phyloP scores from a whole-genome alignment of 1,140 invertebrate genomes.

The Solen grandis region DNA sequence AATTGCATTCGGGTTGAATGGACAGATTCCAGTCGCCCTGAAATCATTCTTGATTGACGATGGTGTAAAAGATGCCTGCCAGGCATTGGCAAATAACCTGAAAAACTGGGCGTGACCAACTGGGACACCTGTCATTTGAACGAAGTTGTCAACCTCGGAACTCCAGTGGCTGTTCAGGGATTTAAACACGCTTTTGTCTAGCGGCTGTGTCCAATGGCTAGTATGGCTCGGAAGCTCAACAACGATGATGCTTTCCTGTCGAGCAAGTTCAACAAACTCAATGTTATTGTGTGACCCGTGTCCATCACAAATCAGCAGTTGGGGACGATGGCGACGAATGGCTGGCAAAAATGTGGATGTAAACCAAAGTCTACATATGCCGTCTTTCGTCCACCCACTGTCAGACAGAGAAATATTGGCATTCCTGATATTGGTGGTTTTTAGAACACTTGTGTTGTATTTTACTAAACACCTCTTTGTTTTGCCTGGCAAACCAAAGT shows the following conservation, averaged over 20 bases:
- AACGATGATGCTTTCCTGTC: neutral
- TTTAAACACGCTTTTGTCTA: constrained; percentile 11
- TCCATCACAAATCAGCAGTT: neutral
- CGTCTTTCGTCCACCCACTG: neutral
- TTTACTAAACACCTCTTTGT: constrained; percentile 15
- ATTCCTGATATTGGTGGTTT: neutral
- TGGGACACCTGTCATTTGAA: neutral
- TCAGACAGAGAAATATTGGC: constrained; percentile 8
- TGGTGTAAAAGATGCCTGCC: constrained; percentile 6
- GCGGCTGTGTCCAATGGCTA: constrained; percentile 20
- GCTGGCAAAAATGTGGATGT: neutral
- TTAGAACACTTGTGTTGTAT: neutral
- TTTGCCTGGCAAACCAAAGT: neutral
- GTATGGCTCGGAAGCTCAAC: constrained; percentile 5
- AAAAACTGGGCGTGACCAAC: neutral
- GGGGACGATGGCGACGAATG: neutral
- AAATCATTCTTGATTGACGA: neutral
- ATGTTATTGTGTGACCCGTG: constrained; percentile 8
- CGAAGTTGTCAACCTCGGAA: constrained; percentile 2
- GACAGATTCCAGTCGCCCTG: too few species aligned
- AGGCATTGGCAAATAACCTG: constrained; percentile 5
- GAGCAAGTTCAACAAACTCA: neutral
- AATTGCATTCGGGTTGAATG: neutral
- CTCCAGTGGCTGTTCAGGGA: neutral
- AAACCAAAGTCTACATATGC: constrained; percentile 1